phyloP scores from a whole-genome alignment of 2,797 vertebrate genomes.

The Melopsittacus undulatus region DNA sequence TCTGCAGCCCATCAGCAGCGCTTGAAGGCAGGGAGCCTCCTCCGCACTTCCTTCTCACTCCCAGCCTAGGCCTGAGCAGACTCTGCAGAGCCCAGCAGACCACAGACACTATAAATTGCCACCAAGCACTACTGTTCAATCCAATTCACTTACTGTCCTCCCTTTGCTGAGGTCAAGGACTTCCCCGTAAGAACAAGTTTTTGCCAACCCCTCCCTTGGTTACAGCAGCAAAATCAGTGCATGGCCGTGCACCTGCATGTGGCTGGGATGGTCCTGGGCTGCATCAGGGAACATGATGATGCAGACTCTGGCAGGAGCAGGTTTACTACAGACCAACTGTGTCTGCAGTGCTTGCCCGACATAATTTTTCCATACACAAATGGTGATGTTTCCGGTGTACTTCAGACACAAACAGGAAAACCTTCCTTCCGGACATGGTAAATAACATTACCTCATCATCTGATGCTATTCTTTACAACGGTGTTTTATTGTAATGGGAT shows the following conservation, averaged over 20 bases:
- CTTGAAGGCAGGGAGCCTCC: background rate
- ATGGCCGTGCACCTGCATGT: rapidly evolving
- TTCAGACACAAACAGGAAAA: slow-evolving; percentile 45
- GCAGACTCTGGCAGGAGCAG: rapidly evolving
- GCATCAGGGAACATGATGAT: rapidly evolving
- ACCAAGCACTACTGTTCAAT: background rate
- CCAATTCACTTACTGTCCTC: background rate
- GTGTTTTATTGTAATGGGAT: background rate
- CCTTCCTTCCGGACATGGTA: background rate
- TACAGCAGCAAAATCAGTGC: background rate
- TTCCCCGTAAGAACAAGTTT: rapidly evolving
- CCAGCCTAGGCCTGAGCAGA: background rate
- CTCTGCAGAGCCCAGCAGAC: background rate
- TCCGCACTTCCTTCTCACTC: background rate
- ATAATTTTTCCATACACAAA: background rate
- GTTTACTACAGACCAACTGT: background rate
- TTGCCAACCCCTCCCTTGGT: background rate
- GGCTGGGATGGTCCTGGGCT: background rate
- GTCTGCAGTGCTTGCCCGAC: background rate
- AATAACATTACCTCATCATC: slow-evolving; percentile 3
- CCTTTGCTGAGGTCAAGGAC: background rate
- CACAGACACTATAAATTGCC: background rate
- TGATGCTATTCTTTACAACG: background rate
- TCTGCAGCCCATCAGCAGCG: rapidly evolving
- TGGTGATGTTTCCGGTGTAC: background rate